A percentile compares a stretch with the other conserved stretches of the same genome.
Conservation (phyloP, 2,888 invertebrate genomes). For the Chirona hameri region DNA sequence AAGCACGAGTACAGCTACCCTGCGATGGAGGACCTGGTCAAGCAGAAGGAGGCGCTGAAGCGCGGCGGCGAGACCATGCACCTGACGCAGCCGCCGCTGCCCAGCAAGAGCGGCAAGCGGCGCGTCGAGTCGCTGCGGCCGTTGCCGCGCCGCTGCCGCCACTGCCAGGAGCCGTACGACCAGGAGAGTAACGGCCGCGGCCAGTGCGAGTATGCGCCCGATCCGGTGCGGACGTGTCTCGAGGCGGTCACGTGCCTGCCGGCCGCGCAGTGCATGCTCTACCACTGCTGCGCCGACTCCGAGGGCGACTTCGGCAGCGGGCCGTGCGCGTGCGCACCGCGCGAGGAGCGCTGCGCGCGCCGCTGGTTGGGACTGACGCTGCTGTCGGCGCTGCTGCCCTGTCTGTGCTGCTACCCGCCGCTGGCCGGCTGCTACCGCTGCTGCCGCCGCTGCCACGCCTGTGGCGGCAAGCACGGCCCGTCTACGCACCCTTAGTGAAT, state of each 20-base stretch:
- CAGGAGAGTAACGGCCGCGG: constrained; percentile 83
- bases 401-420: constrained; percentile 90
- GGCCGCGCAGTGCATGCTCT: constrained; percentile 84
- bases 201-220: constrained; percentile 69
- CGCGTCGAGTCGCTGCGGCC: constrained; percentile 36
- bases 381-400: constrained; percentile 82
- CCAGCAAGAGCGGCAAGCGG: constrained; percentile 35
- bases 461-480: constrained; percentile 71
- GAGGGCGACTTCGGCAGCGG: constrained; percentile 78
- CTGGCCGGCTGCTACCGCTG: constrained; percentile 78
- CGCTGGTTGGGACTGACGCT: constrained; percentile 83
- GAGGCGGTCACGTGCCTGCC: constrained; percentile 78
- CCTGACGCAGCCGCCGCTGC: constrained; percentile 49
- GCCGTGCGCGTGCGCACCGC: constrained; percentile 72
- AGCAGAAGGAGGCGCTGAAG: constrained; percentile 36
- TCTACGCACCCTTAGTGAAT: constrained; percentile 33
- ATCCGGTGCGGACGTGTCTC: constrained; percentile 72
- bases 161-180: constrained; percentile 59
- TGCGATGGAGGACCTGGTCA: constrained; percentile 52
- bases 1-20: constrained; percentile 88
- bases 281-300: constrained; percentile 88
- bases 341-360: constrained; percentile 68
- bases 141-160: constrained; percentile 46
- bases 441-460: constrained; percentile 72
- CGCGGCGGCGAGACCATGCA: constrained; percentile 44